A percentile compares a stretch with the other conserved stretches of the same genome.
Evolutionary conservation across 2,797 vertebrate species (phyloP).

Genomic region (Megalops cyprinoides): DNA sequence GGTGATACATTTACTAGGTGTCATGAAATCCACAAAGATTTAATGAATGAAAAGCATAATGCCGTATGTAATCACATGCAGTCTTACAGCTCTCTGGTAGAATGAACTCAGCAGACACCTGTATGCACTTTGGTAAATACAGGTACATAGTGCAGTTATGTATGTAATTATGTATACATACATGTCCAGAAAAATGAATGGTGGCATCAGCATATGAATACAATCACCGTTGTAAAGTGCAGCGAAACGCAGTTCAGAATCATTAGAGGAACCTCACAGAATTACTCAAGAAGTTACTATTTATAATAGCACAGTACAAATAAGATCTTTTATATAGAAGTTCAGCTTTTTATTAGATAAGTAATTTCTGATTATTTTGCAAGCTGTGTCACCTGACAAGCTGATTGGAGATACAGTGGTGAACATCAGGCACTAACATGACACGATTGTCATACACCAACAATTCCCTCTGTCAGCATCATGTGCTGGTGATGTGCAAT

Average conservation of each 20-base stretch:
- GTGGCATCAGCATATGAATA: slow-evolving; percentile 1
- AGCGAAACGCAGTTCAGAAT: neutral
- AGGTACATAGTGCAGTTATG: neutral
- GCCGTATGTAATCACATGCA: slow-evolving; percentile 79
- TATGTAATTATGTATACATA: neutral
- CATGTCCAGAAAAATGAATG: neutral
- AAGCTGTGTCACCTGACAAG: neutral
- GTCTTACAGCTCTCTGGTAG: slow-evolving; percentile 41
- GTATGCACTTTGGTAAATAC: neutral
- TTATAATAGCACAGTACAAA: neutral
- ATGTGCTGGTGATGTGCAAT: neutral
- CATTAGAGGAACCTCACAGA: neutral
- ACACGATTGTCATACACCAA: neutral
- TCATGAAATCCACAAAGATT: slow-evolving; percentile 73
- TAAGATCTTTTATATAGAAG: neutral
- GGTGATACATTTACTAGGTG: slow-evolving; percentile 73
- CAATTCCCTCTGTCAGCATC: neutral
- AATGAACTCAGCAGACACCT: neutral
- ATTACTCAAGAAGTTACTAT: neutral
- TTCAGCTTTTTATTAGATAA: neutral
- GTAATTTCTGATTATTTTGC: neutral
- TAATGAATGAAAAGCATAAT: slow-evolving; percentile 84
- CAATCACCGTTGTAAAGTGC: neutral
- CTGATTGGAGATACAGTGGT: neutral
- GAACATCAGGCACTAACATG: neutral